A percentile compares a stretch with the other conserved stretches of the same genome.
Evolutionary conservation across 2,113 vertebrate species (phyloP).

Genomic region (Daboia siamensis): DNA sequence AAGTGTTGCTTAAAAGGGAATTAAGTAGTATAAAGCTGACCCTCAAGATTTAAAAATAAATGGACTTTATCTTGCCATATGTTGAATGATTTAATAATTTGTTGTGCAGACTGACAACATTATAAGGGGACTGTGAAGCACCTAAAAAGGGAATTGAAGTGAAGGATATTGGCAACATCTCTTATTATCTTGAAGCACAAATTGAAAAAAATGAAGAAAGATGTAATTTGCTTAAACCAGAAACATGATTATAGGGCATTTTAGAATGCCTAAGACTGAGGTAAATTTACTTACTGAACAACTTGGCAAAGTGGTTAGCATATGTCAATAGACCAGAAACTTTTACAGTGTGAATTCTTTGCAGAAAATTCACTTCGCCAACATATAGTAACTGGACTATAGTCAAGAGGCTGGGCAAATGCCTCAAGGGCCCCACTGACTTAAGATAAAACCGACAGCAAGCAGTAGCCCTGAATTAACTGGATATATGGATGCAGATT

Average conservation of each 20-base stretch:
- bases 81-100: neutral
- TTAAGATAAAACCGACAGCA: neutral
- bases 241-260: neutral
- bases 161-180: neutral
- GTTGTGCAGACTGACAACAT: neutral
- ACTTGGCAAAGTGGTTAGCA: neutral
- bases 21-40: neutral
- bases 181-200: neutral
- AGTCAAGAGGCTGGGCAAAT: neutral
- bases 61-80: neutral
- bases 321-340: neutral
- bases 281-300: neutral
- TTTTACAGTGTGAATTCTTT: neutral
- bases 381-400: neutral
- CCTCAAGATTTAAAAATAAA: neutral
- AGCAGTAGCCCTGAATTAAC: neutral
- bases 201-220: neutral
- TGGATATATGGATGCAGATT: neutral
- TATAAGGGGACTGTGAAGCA: neutral
- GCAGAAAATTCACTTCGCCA: neutral
- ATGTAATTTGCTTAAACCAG: neutral
- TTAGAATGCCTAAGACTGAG: neutral
- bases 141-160: neutral
- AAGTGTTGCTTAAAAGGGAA: neutral
- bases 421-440: neutral